Evolutionary conservation across 2,797 vertebrate species (phyloP).

Genomic region (Scolopax rusticola): DNA sequence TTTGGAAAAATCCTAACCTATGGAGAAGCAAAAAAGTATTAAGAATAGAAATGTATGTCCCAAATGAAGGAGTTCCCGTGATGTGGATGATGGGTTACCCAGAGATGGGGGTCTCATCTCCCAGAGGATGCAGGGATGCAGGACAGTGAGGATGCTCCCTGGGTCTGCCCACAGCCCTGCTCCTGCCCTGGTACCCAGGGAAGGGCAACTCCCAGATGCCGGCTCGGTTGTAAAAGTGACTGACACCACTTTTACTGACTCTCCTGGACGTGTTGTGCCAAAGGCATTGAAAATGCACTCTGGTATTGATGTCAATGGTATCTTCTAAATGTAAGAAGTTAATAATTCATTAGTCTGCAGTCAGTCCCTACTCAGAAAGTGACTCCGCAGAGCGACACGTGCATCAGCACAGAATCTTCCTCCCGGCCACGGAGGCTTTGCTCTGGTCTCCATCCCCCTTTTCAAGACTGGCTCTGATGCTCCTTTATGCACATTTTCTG

Average conservation of each 20-base stretch:
- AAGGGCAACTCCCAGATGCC: not conserved
- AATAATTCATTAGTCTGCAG: not conserved
- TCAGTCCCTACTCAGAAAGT: fast-evolving
- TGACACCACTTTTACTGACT: not conserved
- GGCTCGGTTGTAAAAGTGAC: not conserved
- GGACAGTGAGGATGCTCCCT: not conserved
- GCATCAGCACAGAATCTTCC: not conserved
- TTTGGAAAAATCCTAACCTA: not conserved
- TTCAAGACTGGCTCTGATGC: fast-evolving
- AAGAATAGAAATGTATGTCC: not conserved
- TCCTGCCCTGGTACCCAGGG: fast-evolving
- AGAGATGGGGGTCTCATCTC: fast-evolving
- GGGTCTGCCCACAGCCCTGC: not conserved
- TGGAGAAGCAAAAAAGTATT: not conserved
- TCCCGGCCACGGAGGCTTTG: fast-evolving
- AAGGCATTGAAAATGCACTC: not conserved
- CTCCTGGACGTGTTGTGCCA: not conserved
- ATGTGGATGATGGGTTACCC: fast-evolving
- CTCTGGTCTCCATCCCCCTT: not conserved
- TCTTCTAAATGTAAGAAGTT: not conserved
- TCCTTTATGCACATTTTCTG: not conserved
- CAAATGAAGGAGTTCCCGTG: fast-evolving
- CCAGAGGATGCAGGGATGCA: not conserved
- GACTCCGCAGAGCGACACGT: fast-evolving
- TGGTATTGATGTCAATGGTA: not conserved